Base-by-base conservation (phyloP, 2,113 vertebrate species). In the Festucalex cinctus region DNA sequence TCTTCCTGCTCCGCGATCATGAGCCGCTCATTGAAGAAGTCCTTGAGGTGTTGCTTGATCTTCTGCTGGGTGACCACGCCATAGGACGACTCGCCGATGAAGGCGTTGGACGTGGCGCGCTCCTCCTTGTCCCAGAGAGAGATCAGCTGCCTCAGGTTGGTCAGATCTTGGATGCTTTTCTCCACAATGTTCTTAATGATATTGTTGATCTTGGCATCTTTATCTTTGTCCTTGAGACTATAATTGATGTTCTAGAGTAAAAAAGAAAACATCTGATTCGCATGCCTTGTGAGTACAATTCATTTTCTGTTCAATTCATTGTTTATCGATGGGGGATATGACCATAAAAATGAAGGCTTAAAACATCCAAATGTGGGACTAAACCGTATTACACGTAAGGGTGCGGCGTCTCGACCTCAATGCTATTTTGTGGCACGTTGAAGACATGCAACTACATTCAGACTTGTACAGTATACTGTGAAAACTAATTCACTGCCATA, bases 71-170 rank as follows among this genome's bases (percentile, higher is more conserved):
- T 62, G 60, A 26, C 37, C 17, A 17, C 37, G 22, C 60, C 60
- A 2, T 62, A 62, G 1, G 60, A 43, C 14, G 37, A 24, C n/a
- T 43, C 39, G 22, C 43, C 39, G 6, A 43, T 62, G 37, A 3
- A 3, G 39, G 37, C 17, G 60, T 24, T 3, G 1, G 39, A 62
- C 60, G 9, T 26, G 22, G 60, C 60, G 2, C 60, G 60, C 7
- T 62, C 60, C 13, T 62, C 60, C 7, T 22, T 16, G 39, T 62
- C 60, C 60, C 60, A 62, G 37, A 17, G n/a, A 1, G 37, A 24
- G 36, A 62, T 62, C n/a, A 62, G n/a, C 22, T 62, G 39, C 60
- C 60, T 22, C 39, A 62, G 26, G 37, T 62, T 62, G 37, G 60
- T 39, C 7, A 62, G 14, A 9, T 62, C 60, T 1, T 24, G 13